Evolutionary conservation across 2,888 invertebrate species (phyloP), one percentile per base, ranked within the genome.

Genomic region (Drosophila affinis): DNA sequence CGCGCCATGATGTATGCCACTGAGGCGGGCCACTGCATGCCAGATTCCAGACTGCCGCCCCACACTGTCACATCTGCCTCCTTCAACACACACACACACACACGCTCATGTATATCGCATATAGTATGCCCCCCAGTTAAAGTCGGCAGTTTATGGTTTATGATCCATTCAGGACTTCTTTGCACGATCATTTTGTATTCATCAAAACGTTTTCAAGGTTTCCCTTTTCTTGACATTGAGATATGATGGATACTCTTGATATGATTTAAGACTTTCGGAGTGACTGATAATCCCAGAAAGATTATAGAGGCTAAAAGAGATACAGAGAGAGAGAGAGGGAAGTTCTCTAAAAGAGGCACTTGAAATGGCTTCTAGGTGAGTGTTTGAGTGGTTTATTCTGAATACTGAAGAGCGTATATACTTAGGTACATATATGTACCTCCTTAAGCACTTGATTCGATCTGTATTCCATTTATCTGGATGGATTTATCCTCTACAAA

Each of bases 1-100:
- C 75, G 70, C 75, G 72, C 75, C 74, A 77, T 90, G 90, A 89
- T 87, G 73, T 76, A 90, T 86, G 86, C 78, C 84, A 79, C 70
- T 60, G 72, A 71, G 75, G 75, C 65, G 77, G 78, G 65, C 59
- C 62, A 59, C 62, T 75, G 89, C 82, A 89, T 90, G 75, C 60
- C 74, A 81, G 79, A 89, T 81, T 39, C 39, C 39, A 39, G 14
- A n/a, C 67, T 12, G 34, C 12, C 34, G 34, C 12, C 34, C 34
- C 34, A 5, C 44, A 34, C 5, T 2, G 10, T 5, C 18, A 47
- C 47, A 47, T 47, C 18, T 18, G 17, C 47, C 47, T 18, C 47
- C 47, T 18, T 9, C 18, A 47, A 9, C 9, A 2, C 2, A 39
- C 14, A 27, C 27, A 24, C 24, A 24, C 24, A 24, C 24, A 24